These are phyloP conservation scores for Lacerta bilineata DNA, from an alignment of 2,797 vertebrate genomes.

Conservation along the genomic window DNA sequence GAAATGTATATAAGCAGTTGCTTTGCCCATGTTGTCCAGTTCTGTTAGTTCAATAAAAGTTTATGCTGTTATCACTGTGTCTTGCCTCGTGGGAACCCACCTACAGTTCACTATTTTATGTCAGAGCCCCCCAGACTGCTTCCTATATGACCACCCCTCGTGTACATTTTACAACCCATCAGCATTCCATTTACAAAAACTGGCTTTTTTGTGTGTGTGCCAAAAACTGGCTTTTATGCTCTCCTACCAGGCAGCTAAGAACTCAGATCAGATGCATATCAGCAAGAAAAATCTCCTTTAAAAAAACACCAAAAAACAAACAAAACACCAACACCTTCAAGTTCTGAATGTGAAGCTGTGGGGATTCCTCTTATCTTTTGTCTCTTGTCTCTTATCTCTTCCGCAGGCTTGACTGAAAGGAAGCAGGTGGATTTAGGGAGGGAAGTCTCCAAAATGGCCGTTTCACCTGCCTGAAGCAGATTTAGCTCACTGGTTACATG, in stretches of 20 bases:
- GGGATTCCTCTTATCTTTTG: constrained; percentile 58
- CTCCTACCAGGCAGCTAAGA: neutral
- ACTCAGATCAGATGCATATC: constrained; percentile 12
- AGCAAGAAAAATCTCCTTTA: neutral
- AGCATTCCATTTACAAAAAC: neutral
- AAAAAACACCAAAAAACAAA: no score
- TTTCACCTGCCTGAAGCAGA: constrained; percentile 62
- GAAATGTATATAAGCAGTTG: no score
- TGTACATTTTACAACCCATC: constrained; percentile 28
- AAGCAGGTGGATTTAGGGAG: neutral
- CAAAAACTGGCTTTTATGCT: constrained; percentile 35
- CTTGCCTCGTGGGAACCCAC: no score
- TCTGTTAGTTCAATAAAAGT: no score
- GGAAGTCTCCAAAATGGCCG: constrained; percentile 52
- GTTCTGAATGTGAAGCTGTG: constrained; percentile 64
- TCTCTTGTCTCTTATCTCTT: constrained; percentile 52
- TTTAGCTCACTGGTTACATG: constrained; percentile 56
- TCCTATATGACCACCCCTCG: neutral
- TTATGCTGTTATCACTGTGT: no score
- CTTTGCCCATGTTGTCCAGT: no score
- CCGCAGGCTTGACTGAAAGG: constrained; percentile 32
- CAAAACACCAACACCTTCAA: constrained; percentile 29
- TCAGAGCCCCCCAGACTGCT: neutral
- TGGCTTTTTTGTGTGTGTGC: no score
- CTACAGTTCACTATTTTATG: no score